phyloP scores from a whole-genome alignment of 2,888 invertebrate genomes.

The Drosophila helvetica region DNA sequence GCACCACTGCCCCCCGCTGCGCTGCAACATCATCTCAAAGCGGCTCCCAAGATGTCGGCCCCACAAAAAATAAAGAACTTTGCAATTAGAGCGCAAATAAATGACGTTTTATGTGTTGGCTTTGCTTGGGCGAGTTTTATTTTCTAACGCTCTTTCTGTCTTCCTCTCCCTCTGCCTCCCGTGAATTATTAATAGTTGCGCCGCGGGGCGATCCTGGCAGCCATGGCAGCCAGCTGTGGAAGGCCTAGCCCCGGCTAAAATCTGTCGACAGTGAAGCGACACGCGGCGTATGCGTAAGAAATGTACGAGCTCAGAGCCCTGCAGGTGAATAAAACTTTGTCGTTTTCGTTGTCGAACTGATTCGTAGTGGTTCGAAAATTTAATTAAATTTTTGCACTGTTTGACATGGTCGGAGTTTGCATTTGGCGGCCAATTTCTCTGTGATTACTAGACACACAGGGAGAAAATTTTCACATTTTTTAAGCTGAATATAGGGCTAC shows the following conservation, averaged over 20 bases:
- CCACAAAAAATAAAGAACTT: conserved; percentile 22
- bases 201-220: conserved; percentile 9
- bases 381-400: conserved; percentile 10
- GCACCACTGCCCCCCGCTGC: conserved; percentile 44
- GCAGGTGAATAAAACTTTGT: conserved; percentile 4
- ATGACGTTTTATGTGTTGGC: conserved; percentile 22
- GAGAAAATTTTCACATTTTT: neutral
- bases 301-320: conserved; percentile 1
- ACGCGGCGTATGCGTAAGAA: conserved; percentile 28
- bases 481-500: no score
- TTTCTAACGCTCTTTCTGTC: conserved; percentile 21
- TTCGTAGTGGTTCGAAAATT: conserved; percentile 13
- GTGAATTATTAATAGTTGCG: conserved; percentile 45
- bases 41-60: neutral
- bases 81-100: conserved; percentile 52
- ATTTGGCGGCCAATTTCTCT: neutral
- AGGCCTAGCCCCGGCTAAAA: neutral
- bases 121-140: conserved; percentile 13
- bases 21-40: neutral
- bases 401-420: neutral
- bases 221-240: neutral
- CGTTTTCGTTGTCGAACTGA: neutral
- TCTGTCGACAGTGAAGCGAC: neutral
- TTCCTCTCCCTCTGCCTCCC: conserved; percentile 23
- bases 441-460: neutral